Percentiles rank a stretch among this genome's conserved stretches.
Evolutionary conservation across 1,140 invertebrate species (phyloP).

Genomic region (Bombus fervidus): DNA sequence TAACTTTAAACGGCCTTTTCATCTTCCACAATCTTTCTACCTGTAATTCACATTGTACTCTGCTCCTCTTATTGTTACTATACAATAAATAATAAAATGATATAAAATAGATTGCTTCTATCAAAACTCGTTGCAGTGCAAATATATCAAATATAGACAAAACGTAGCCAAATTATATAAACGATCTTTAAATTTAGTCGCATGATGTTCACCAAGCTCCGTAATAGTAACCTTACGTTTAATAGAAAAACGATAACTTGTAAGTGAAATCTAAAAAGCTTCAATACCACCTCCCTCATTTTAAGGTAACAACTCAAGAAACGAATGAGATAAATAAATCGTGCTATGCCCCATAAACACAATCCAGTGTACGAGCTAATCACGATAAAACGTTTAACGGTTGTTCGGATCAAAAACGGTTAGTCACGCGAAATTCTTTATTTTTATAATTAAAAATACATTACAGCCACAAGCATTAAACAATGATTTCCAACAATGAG

Average conservation of each 20-base stretch:
- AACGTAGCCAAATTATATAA: too few relatives aligned
- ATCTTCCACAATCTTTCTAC: too few relatives aligned
- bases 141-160: too few relatives aligned
- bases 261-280: neutral
- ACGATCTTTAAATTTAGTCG: too few relatives aligned
- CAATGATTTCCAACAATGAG: too few relatives aligned
- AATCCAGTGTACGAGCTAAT: too few relatives aligned
- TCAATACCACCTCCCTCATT: neutral
- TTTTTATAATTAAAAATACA: conserved; percentile 13
- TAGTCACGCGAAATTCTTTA: neutral
- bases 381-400: too few relatives aligned
- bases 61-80: too few relatives aligned
- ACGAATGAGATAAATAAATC: neutral
- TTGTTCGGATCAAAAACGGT: neutral
- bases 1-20: neutral
- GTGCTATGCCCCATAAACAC: neutral
- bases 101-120: too few relatives aligned
- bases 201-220: neutral
- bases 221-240: neutral
- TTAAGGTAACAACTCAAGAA: neutral
- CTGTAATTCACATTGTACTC: too few relatives aligned
- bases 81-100: too few relatives aligned
- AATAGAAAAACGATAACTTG: neutral
- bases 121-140: too few relatives aligned
- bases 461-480: neutral